phyloP scores from a whole-genome alignment of 1,140 invertebrate species.

The Brachionus rubens region DNA sequence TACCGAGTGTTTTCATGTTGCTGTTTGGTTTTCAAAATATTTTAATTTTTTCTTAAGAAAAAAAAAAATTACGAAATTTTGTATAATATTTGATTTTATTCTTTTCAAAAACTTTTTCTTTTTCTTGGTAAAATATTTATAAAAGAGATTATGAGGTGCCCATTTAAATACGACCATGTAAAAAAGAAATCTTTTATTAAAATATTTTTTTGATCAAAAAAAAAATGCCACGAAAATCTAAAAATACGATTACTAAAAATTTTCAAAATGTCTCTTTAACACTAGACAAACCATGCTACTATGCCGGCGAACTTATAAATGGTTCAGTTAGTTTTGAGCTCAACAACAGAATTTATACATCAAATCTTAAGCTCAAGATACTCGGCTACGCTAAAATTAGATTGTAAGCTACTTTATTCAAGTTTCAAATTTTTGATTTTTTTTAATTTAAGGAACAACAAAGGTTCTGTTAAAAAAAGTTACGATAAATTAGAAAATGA shows the following conservation, averaged over 20 bases:
- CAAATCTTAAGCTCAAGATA: slow-evolving; percentile 13
- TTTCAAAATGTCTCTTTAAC: slow-evolving; percentile 14
- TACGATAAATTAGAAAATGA: slow-evolving; percentile 27
- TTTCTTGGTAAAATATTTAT: slow-evolving; percentile 3
- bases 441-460: slow-evolving; percentile 12
- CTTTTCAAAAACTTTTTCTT: background rate
- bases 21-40: slow-evolving; percentile 18
- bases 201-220: background rate
- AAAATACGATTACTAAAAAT: slow-evolving; percentile 14
- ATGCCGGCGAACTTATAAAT: slow-evolving; percentile 13
- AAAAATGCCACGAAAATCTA: slow-evolving; percentile 18
- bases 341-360: background rate
- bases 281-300: slow-evolving; percentile 5
- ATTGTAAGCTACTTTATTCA: background rate
- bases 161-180: background rate
- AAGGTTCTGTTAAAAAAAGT: background rate
- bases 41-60: background rate
- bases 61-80: slow-evolving; percentile 6
- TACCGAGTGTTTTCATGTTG: background rate
- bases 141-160: background rate
- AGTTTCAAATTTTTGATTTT: background rate
- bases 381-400: slow-evolving; percentile 35
- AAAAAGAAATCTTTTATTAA: background rate
- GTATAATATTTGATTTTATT: no score
- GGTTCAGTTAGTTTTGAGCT: slow-evolving; percentile 2